Evolutionary conservation across 2,113 vertebrate species (phyloP), one percentile per base, ranked within the genome.

Genomic region (Apaloderma vittatum): DNA sequence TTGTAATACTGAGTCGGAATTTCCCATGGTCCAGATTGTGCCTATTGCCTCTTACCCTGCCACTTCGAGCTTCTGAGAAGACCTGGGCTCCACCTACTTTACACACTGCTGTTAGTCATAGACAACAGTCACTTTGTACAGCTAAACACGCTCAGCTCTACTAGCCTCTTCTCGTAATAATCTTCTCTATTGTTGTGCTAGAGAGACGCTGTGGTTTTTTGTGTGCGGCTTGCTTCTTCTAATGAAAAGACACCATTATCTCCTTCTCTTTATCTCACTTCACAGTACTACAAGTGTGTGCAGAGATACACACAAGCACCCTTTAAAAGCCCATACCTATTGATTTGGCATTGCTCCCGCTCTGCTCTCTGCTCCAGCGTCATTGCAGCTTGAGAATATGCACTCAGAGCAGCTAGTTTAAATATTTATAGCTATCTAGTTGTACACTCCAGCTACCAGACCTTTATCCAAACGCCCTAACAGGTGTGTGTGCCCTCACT

Each of bases 51-150:
- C 48, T 88, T 2, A 2, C 27, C 81, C 57, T 75, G 49, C n/a
- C 29, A 57, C 13, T 1, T 0, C 2, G 2, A 4, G 3, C 45
- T 72, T 76, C 62, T 0, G 0, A 81, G 48, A 43, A 67, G 59
- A 80, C 29, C 71, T 76, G 76, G 79, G 30, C 49, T 68, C 23
- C 40, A 4, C 59, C 48, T 88, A 58, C 43, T 63, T 49, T 43
- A 15, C 45, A 8, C 0, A 0, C 4, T 59, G 43, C 43, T 1
- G 1, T 34, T 26, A 71, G 26, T 46, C 51, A 32, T 30, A 61
- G 7, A 3, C 62, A 61, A 37, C 62, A 65, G 57, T 57, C 32
- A 21, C 36, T 57, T 59, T 22, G 36, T 19, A 22, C 4, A 11
- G 45, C 30, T 61, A 29, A 88, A 65, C 3, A 13, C 19, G 12